Conservation (phyloP, 2,888 invertebrate genomes). For the Crepidodera aurea region DNA sequence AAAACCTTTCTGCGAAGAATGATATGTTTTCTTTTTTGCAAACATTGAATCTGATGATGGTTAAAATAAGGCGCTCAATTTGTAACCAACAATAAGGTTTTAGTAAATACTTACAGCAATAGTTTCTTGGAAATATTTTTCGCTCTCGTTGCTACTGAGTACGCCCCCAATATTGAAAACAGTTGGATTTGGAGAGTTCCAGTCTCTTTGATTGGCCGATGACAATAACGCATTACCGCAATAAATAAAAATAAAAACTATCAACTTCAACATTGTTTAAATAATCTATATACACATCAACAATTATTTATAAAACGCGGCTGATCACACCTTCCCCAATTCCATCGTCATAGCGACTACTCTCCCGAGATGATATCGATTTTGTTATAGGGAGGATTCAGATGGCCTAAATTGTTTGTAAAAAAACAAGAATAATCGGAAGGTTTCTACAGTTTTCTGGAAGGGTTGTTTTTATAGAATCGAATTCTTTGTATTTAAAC, state of each 20-base stretch:
- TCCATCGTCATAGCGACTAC: slow-evolving; percentile 12
- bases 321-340: neutral
- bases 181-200: slow-evolving; percentile 54
- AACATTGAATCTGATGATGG: too few relatives aligned
- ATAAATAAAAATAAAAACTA: slow-evolving; percentile 7
- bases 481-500: too few relatives aligned
- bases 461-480: too few relatives aligned
- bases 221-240: slow-evolving; percentile 1
- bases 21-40: too few relatives aligned
- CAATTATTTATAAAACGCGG: neutral
- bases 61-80: too few relatives aligned
- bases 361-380: slow-evolving; percentile 32
- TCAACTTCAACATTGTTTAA: slow-evolving; percentile 17
- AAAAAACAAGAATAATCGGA: too few relatives aligned
- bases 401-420: too few relatives aligned
- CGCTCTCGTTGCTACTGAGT: slow-evolving; percentile 82
- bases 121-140: slow-evolving; percentile 81
- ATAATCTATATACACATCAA: slow-evolving; percentile 2
- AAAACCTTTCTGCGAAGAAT: too few relatives aligned
- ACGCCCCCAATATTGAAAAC: slow-evolving; percentile 93
- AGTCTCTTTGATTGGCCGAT: slow-evolving; percentile 41
- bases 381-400: neutral
- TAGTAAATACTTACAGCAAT: slow-evolving; percentile 73
- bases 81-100: too few relatives aligned
- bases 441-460: too few relatives aligned